Conservation (phyloP, 2,888 invertebrate species). For the Napeogenes sylphis region DNA sequence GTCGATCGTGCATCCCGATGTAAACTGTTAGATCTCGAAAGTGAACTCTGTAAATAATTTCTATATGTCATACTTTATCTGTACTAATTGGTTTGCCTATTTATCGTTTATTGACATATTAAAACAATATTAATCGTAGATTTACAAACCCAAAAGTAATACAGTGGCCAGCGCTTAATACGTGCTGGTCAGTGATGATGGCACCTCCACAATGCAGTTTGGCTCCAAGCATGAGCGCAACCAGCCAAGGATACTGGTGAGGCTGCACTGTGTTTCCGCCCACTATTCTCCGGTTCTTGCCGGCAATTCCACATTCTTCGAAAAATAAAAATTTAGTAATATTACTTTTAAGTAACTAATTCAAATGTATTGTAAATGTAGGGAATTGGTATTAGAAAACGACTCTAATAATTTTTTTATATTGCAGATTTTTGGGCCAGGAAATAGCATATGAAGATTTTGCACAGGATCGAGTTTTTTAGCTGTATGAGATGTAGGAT, state of each 20-base stretch:
- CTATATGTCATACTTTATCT: not conserved
- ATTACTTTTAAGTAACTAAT: not conserved
- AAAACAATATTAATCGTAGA: not conserved
- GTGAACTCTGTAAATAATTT: constrained; percentile 42
- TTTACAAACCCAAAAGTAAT: constrained; percentile 70
- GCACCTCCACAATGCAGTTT: constrained; percentile 77
- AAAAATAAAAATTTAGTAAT: constrained; percentile 8
- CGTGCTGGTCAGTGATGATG: constrained; percentile 73
- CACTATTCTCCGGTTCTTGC: constrained; percentile 71
- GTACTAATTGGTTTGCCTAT: not conserved
- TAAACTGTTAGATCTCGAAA: constrained; percentile 60
- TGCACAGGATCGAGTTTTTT: too few relatives aligned
- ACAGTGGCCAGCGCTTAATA: constrained; percentile 79
- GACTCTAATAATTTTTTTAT: too few relatives aligned
- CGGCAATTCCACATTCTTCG: constrained; percentile 63
- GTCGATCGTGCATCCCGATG: constrained; percentile 74
- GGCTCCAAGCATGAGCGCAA: constrained; percentile 66
- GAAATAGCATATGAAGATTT: too few relatives aligned
- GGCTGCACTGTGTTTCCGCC: constrained; percentile 71
- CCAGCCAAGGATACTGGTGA: constrained; percentile 77
- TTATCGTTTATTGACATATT: too few relatives aligned
- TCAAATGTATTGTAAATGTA: not conserved
- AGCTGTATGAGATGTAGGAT: too few relatives aligned
- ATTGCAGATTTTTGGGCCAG: too few relatives aligned
- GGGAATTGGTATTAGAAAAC: too few relatives aligned